A percentile compares a stretch with the other conserved stretches of the same genome.
Conservation (phyloP, 2,888 invertebrate genomes). For the Cataglyphis livida region DNA sequence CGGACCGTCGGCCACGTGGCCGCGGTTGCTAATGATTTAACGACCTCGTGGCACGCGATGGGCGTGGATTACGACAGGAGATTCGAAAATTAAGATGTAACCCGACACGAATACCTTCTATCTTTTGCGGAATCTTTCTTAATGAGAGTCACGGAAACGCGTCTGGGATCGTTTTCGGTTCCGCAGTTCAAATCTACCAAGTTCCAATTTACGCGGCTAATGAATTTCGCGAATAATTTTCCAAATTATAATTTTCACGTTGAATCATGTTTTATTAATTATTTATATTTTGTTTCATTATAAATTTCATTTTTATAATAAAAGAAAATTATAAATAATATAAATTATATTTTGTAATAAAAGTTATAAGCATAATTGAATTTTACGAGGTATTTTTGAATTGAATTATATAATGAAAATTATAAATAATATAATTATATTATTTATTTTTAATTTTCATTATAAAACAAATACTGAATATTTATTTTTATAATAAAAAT, state of each 20-base stretch:
- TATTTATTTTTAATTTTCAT: too few species aligned
- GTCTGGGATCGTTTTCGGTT: conserved; percentile 58
- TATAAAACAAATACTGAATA: too few species aligned
- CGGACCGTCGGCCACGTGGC: conserved; percentile 74
- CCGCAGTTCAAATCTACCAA: conserved; percentile 11
- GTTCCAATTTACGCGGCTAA: background rate
- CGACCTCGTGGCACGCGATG: conserved; percentile 83
- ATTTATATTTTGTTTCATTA: background rate
- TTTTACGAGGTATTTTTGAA: too few species aligned
- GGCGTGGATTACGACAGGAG: conserved; percentile 78
- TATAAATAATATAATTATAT: too few species aligned
- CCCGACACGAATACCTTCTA: conserved; percentile 70
- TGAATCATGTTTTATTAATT: background rate
- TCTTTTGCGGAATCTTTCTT: conserved; percentile 68
- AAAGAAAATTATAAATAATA: background rate
- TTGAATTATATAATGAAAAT: too few species aligned
- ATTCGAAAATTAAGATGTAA: conserved; percentile 79
- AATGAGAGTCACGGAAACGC: conserved; percentile 62
- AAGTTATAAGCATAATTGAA: too few species aligned
- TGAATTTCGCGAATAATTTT: background rate
- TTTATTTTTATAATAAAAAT: too few species aligned
- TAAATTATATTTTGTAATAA: too few species aligned
- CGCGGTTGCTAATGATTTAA: conserved; percentile 81
- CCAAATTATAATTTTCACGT: background rate
- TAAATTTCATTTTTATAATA: background rate